Evolutionary conservation across 2,888 invertebrate genomes (phyloP), one percentile per base, ranked within the genome.

Genomic region (Rhogogaster chlorosoma): DNA sequence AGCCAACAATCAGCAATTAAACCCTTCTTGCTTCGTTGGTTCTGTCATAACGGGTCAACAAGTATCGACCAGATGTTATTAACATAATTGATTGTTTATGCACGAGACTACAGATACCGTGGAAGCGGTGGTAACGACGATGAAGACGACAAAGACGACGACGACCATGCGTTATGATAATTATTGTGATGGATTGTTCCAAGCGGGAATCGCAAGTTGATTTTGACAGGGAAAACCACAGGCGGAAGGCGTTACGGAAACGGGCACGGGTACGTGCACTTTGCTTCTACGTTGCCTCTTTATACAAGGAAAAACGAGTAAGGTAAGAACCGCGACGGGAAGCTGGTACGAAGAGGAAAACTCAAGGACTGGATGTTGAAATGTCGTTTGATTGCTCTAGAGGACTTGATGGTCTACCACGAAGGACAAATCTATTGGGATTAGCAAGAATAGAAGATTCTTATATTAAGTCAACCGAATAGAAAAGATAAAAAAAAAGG

Each of bases 1-100:
- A 80, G 61, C 49, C n/a, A 38, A 38, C 80, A 61, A 80, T 61
- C 57, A 80, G 80, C 61, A 80, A 80, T 80, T 80, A 38, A 61
- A 57, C 80, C 38, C 36, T 61, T 61, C 80, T 38, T 80, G 57
- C 61, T 61, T 80, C 61, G 22, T 61, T 80, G 61, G 61, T 22
- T 80, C 15, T n/a, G 36, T 36, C 61, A 61, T 38, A 80, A 80
- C 80, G 80, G 80, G 80, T 80, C 80, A 57, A 36, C 57, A 61
- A 80, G 36, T 57, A 80, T 61, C 80, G 61, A 80, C 57, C 61
- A 80, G 57, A 61, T 57, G 38, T n/a, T 80, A 80, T 80, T 57
- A 36, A 38, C 80, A 80, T 80, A 80, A 80, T 80, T 38, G 57
- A 57, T 80, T 80, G 80, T 61, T 61, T 57, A 61, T 61, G 61